phyloP scores from a whole-genome alignment of 2,797 vertebrate genomes.

The Chaenodraco wilsoni region DNA sequence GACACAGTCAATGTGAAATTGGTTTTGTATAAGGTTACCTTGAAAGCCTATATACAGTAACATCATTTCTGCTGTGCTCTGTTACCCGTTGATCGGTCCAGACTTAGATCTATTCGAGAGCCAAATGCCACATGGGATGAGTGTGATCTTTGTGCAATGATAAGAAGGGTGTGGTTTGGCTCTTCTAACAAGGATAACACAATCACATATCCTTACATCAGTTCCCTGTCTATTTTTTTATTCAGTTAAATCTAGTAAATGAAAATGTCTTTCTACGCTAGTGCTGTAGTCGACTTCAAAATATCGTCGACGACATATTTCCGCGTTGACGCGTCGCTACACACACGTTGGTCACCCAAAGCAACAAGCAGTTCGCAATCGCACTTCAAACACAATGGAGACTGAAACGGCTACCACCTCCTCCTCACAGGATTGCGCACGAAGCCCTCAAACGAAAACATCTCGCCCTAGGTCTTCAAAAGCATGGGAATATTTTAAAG shows the following conservation, averaged over 20 bases:
- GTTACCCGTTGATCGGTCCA: constrained; percentile 20
- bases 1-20: background rate
- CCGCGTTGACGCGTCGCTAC: too few species aligned
- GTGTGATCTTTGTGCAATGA: constrained; percentile 14
- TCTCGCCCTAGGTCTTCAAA: too few species aligned
- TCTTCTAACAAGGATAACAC: background rate
- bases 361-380: too few species aligned
- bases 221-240: background rate
- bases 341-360: too few species aligned
- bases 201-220: background rate
- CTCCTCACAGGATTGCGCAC: too few species aligned
- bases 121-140: constrained; percentile 23
- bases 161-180: constrained; percentile 8
- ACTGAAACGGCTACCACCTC: too few species aligned
- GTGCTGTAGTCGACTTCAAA: too few species aligned
- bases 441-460: too few species aligned
- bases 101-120: constrained; percentile 35
- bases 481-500: too few species aligned
- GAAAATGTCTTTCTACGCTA: background rate
- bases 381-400: too few species aligned
- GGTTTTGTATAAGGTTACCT: constrained; percentile 16
- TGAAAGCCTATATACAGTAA: constrained; percentile 8
- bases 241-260: background rate
- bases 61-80: constrained; percentile 16
- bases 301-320: too few species aligned